A percentile compares a stretch with the other conserved stretches of the same genome.
phyloP scores from a whole-genome alignment of 2,113 vertebrate species.

The Tragulus kanchil region DNA sequence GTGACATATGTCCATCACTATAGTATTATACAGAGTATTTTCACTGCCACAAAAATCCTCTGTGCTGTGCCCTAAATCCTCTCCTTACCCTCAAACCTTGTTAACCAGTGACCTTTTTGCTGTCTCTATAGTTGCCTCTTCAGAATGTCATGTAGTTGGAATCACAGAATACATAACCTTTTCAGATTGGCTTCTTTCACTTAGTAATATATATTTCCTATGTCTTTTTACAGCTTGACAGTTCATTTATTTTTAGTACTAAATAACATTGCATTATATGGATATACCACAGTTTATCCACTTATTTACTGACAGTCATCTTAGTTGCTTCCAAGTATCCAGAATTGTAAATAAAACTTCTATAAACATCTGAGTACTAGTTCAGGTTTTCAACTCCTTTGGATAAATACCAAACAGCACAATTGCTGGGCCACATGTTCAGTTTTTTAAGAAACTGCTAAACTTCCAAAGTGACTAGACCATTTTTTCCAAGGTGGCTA shows the following conservation, averaged over 20 bases:
- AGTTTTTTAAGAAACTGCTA: not conserved
- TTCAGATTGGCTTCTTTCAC: not conserved
- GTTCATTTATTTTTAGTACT: not conserved
- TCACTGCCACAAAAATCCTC: not conserved
- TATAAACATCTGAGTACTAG: not conserved
- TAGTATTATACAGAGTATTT: not conserved
- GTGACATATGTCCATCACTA: not conserved
- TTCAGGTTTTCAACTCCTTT: not conserved
- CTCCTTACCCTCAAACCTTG: not conserved
- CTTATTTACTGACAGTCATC: not conserved
- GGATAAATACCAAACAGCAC: not conserved
- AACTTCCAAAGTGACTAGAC: not conserved
- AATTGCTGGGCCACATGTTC: not conserved
- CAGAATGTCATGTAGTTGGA: not conserved
- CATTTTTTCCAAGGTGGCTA: not conserved
- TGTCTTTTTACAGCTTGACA: not conserved
- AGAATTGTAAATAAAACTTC: not conserved
- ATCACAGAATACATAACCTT: not conserved
- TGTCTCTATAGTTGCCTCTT: not conserved
- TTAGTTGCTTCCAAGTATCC: not conserved
- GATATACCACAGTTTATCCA: too few species aligned
- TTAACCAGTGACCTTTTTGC: not conserved
- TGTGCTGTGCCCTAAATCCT: not conserved
- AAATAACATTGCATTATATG: not conserved
- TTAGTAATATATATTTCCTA: not conserved